Base-by-base conservation (phyloP, 1,140 invertebrate species). In the Aphidius ervi region DNA sequence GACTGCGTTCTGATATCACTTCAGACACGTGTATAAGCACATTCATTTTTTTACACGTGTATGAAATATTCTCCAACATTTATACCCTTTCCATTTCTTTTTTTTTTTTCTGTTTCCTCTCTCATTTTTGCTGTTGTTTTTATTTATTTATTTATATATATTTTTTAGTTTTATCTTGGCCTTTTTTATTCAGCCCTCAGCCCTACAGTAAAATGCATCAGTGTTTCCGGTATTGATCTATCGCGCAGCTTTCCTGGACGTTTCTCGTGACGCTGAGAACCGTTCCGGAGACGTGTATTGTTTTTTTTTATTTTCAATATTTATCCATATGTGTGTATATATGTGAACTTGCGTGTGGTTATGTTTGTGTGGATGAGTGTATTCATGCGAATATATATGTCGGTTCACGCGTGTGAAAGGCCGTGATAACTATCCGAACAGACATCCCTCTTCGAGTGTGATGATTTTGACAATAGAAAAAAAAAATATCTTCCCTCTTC, bases 171-270 rank as follows among this genome's bases (percentile, higher is more conserved):
- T 46, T 53, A 62, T 59, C 56, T 58, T 49, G 20, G 37, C 62
- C 31, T 45, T 42, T 54, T 43, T 39, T 46, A 40, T 39, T 20
- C 45, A 16, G 40, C 42, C 56, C 49, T 54, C 52, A 41, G 46
- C 46, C 46, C 6, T n/a, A 16, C 10, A 47, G 31, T 48, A 40
- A 58, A 55, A 59, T 57, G 61, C 43, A 60, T 50, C 23, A 58
- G 54, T 55, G 61, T 63, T 63, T 65, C 64, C 64, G 61, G 64
- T 65, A 65, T 65, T 58, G 64, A 65, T 63, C 58, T 55, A 60
- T 58, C 63, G 58, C 59, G 57, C 50, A 48, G 52, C 54, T 59
- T 50, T 59, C 41, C 47, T 45, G 43, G 9, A 31, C 20, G 45
- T 37, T n/a, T 10, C 31, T 53, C 49, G 54, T 46, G 23, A 49